These are phyloP conservation scores for Chelon auratus DNA, from an alignment of 2,797 vertebrate genomes.

Conservation along the genomic window DNA sequence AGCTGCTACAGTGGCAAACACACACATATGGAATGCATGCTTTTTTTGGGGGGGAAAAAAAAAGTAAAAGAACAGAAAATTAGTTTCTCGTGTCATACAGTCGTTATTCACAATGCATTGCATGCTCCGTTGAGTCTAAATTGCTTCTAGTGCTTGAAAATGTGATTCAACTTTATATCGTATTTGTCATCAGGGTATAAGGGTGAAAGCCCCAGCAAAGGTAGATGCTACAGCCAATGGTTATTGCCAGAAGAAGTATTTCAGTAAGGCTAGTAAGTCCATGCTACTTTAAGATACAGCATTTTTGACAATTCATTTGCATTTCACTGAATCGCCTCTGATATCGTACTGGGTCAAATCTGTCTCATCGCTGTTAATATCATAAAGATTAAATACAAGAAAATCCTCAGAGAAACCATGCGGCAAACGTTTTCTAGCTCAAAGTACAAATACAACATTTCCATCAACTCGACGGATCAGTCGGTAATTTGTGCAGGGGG, in stretches of 20 bases:
- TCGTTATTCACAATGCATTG: constrained; percentile 50
- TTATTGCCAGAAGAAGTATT: constrained; percentile 75
- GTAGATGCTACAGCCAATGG: constrained; percentile 45
- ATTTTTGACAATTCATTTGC: constrained; percentile 54
- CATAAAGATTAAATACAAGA: constrained; percentile 62
- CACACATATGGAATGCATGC: constrained; percentile 56
- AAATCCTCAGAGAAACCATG: constrained; percentile 69
- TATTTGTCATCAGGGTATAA: constrained; percentile 16
- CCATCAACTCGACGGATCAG: constrained; percentile 41
- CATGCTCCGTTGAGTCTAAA: constrained; percentile 53
- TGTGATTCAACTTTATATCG: constrained; percentile 22
- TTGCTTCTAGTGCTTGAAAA: constrained; percentile 36
- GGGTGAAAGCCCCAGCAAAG: constrained; percentile 16
- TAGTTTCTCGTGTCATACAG: constrained; percentile 25
- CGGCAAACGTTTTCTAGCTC: constrained; percentile 56
- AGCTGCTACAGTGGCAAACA: constrained; percentile 62
- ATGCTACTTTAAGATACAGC: constrained; percentile 78
- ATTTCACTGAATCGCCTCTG: constrained; percentile 46
- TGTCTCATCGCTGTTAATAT: constrained; percentile 14
- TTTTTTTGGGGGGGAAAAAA: constrained; percentile 4
- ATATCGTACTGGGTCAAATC: constrained; percentile 38
- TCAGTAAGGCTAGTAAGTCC: constrained; percentile 67
- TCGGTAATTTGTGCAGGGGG: constrained; percentile 10
- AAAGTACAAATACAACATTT: constrained; percentile 63
- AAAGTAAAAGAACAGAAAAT: constrained; percentile 21